Percentiles rank a stretch among this genome's conserved stretches.
Conservation (phyloP, 2,797 vertebrate species). For the Myotis planiceps region DNA sequence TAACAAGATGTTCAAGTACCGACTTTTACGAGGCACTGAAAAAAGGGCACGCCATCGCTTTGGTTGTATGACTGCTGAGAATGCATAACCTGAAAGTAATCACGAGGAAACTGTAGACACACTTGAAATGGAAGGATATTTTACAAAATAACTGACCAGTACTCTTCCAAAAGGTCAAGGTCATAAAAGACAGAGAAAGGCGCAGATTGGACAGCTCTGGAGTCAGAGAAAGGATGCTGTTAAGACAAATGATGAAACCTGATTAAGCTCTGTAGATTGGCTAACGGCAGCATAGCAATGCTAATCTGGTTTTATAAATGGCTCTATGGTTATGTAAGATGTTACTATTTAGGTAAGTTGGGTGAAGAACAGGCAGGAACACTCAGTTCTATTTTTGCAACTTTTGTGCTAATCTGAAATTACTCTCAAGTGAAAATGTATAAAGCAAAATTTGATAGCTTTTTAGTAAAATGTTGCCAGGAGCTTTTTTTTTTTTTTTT, state of each 20-base stretch:
- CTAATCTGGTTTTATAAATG: neutral
- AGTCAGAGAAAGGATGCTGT: neutral
- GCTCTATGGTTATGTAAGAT: neutral
- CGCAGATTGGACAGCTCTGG: neutral
- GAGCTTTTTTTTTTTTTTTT: conserved; percentile 4
- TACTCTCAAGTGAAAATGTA: neutral
- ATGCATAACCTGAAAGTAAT: neutral
- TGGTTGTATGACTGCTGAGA: neutral
- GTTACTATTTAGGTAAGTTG: neutral
- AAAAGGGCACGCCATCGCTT: neutral
- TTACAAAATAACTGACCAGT: neutral
- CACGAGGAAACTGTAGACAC: neutral
- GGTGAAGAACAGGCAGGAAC: neutral
- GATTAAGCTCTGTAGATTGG: neutral
- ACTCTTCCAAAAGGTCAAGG: neutral
- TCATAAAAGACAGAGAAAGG: neutral
- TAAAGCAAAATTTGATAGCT: neutral
- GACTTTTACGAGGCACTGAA: neutral
- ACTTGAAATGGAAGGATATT: neutral
- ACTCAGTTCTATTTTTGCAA: neutral
- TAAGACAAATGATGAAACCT: neutral
- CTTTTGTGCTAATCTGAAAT: neutral
- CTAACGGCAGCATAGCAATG: neutral
- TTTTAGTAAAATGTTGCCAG: neutral
- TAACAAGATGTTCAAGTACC: neutral